These are phyloP conservation scores for Erythrolamprus reginae DNA, from an alignment of 2,113 vertebrate genomes.

Conservation along the genomic window DNA sequence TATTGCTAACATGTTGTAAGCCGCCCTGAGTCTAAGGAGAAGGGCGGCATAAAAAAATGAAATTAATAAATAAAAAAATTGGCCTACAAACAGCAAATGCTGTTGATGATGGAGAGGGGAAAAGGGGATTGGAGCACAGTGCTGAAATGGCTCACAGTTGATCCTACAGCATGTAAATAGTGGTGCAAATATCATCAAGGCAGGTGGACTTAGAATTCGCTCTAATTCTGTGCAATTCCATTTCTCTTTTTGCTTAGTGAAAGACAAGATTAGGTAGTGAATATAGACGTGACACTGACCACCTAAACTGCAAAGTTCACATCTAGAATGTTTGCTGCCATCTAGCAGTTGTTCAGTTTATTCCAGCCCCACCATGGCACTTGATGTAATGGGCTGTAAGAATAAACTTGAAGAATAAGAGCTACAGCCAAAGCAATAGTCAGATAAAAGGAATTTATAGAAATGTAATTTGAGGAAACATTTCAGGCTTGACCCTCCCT, in stretches of 20 bases:
- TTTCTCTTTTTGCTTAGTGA: background rate
- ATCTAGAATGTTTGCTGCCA: background rate
- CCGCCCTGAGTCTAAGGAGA: too few species aligned
- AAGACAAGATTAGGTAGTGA: background rate
- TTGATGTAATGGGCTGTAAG: background rate
- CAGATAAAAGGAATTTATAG: background rate
- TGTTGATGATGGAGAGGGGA: background rate
- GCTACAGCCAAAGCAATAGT: background rate
- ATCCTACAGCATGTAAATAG: background rate
- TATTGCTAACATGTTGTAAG: too few species aligned
- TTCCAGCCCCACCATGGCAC: background rate
- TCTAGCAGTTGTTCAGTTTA: background rate
- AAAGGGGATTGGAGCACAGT: background rate
- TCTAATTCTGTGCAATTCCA: background rate
- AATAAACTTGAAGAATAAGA: background rate
- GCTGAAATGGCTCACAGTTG: background rate
- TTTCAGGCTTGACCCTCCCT: background rate
- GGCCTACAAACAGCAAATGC: background rate
- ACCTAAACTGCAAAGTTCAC: background rate
- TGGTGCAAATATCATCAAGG: background rate
- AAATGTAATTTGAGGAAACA: background rate
- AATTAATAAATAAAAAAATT: too few species aligned
- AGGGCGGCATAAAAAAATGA: too few species aligned
- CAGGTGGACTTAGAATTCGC: background rate
- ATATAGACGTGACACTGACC: background rate